Evolutionary conservation across 1,140 invertebrate genomes (phyloP).

Genomic region (Bombus affinis): DNA sequence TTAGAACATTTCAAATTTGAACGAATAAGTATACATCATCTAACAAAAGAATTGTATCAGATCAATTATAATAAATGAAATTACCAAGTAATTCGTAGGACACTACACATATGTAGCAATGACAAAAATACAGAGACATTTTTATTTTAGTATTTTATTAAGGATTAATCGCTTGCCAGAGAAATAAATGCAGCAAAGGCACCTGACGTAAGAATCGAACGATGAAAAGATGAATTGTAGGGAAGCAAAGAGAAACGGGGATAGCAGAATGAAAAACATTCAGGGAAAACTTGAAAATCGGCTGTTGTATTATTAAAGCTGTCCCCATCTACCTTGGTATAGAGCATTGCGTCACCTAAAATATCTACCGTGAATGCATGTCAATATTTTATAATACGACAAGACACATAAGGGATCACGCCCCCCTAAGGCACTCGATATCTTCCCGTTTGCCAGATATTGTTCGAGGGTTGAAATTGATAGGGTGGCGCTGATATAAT

Average conservation of each 20-base stretch:
- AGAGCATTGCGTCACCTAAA: constrained; percentile 56
- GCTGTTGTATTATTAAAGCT: constrained; percentile 61
- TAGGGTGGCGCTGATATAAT: constrained; percentile 57
- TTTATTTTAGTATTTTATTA: neutral
- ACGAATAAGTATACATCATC: no score
- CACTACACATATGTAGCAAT: neutral
- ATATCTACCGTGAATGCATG: constrained; percentile 56
- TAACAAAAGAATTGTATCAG: no score
- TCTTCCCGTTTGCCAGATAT: constrained; percentile 48
- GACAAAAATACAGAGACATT: neutral
- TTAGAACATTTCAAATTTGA: no score
- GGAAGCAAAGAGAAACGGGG: no score
- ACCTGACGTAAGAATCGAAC: neutral
- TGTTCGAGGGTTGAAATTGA: constrained; percentile 60
- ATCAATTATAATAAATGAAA: no score
- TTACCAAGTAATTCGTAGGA: neutral
- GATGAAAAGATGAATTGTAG: neutral
- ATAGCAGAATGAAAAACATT: constrained; percentile 40
- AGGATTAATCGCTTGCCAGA: neutral
- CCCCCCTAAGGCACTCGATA: constrained; percentile 48
- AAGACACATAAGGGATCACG: constrained; percentile 52
- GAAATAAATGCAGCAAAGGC: neutral
- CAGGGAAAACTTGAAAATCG: constrained; percentile 49
- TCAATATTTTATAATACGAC: constrained; percentile 69
- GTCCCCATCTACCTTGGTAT: constrained; percentile 40